Evolutionary conservation across 1,140 invertebrate genomes (phyloP).

Genomic region (Ylistrum balloti): DNA sequence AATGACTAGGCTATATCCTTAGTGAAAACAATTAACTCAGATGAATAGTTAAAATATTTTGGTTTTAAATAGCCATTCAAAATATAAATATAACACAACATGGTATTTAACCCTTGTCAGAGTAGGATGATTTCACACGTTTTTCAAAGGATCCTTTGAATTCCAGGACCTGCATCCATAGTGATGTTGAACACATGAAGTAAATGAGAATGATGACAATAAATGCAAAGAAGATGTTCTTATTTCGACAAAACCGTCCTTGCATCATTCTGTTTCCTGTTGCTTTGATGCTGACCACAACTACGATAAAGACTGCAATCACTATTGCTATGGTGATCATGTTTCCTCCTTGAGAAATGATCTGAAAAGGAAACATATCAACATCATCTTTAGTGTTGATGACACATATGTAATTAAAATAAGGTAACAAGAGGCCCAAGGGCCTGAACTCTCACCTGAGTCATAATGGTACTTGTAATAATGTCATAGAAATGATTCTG

Average conservation of each 20-base stretch:
- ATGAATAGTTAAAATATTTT: neutral
- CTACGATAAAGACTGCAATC: constrained; percentile 64
- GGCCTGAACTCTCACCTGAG: no score
- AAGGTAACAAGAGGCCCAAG: no score
- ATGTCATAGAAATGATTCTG: no score
- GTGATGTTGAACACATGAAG: constrained; percentile 78
- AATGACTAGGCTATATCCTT: neutral
- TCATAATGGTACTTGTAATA: no score
- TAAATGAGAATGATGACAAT: constrained; percentile 73
- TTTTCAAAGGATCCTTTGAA: constrained; percentile 77
- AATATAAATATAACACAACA: neutral
- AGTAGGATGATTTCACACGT: constrained; percentile 62
- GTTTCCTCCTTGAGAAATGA: constrained; percentile 30
- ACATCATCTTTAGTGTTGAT: no score
- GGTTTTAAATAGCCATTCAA: neutral
- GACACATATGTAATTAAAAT: no score
- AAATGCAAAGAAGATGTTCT: constrained; percentile 76
- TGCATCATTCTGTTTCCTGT: constrained; percentile 66
- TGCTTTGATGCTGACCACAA: constrained; percentile 64
- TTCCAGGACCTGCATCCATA: constrained; percentile 77
- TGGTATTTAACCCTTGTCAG: neutral
- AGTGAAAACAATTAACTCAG: neutral
- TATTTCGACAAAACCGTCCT: constrained; percentile 71
- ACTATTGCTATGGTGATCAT: neutral
- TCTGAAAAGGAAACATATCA: neutral